Evolutionary conservation across 2,797 vertebrate genomes (phyloP), one percentile per base, ranked within the genome.

Genomic region (Acrossocheilus wenchowensis): DNA sequence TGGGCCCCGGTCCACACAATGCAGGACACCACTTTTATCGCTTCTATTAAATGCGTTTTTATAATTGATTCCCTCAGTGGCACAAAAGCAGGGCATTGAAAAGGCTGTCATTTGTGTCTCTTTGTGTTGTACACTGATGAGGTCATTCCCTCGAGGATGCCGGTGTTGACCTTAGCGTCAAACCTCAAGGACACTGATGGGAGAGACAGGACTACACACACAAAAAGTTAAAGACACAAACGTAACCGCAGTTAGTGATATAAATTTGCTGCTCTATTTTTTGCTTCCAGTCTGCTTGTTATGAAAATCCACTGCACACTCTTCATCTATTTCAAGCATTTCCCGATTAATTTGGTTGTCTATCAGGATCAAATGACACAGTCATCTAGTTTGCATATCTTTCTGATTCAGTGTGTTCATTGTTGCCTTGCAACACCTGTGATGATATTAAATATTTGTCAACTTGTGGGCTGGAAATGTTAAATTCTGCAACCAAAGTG

Each of bases 31-130:
- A 88, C 92, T 93, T 94, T 96, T 95, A 95, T 94, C 91, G 93
- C 92, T 93, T 92, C 94, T 94, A 93, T 95, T 95, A 94, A 94
- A 93, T 93, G 90, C 95, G 94, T 94, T 95, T 95, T 95, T 94
- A 94, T 96, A 95, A 96, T 96, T 95, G 95, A 96, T 96, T 95
- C 94, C 92, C 91, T 91, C 92, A 88, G 81, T 21, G 86, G 92
- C 92, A 95, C 95, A 95, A 95, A 93, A 90, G 94, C 89, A 77
- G 88, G 89, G 91, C 93, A 94, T 94, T 93, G 93, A 94, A 95
- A 95, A 94, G 91, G 86, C 94, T 93, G 94, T 94, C 93, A 93
- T 93, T 95, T 92, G 94, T 93, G 90, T 91, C 92, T 92, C 90
- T 95, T 95, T 95, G 95, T 95, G 94, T 90, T 87, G 90, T 81